phyloP scores from a whole-genome alignment of 2,888 invertebrate species.

The Omphaloscelis lunosa region DNA sequence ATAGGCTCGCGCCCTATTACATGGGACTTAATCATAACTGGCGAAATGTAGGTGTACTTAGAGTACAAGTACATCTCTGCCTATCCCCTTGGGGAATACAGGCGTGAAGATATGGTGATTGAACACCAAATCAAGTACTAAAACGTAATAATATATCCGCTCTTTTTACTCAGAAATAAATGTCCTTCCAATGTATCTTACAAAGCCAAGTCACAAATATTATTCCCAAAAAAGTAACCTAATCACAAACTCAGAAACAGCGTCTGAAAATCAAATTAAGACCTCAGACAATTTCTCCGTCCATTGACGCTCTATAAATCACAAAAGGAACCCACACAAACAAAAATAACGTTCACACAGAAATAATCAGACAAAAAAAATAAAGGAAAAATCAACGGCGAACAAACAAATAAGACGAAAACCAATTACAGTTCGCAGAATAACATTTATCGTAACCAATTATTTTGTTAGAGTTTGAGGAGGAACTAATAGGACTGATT shows the following conservation, averaged over 20 bases:
- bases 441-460: constrained; percentile 80
- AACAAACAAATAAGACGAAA: constrained; percentile 75
- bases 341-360: constrained; percentile 55
- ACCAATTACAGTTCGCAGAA: constrained; percentile 77
- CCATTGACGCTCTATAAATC: constrained; percentile 50
- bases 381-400: constrained; percentile 67
- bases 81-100: too few relatives aligned
- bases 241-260: constrained; percentile 17
- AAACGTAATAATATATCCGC: neutral
- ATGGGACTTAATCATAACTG: too few relatives aligned
- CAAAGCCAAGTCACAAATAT: constrained; percentile 11
- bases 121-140: neutral
- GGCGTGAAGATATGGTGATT: too few relatives aligned
- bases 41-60: too few relatives aligned
- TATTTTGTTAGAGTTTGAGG: constrained; percentile 77
- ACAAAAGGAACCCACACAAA: constrained; percentile 53
- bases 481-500: constrained; percentile 75
- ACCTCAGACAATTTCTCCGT: constrained; percentile 32
- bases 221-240: constrained; percentile 10
- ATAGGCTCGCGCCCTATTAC: too few relatives aligned
- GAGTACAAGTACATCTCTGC: too few relatives aligned
- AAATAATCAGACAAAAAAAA: constrained; percentile 63
- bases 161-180: neutral
- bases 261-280: constrained; percentile 51
- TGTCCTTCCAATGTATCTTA: neutral